phyloP scores from a whole-genome alignment of 1,140 invertebrate genomes.

The Oryzaephilus surinamensis region DNA sequence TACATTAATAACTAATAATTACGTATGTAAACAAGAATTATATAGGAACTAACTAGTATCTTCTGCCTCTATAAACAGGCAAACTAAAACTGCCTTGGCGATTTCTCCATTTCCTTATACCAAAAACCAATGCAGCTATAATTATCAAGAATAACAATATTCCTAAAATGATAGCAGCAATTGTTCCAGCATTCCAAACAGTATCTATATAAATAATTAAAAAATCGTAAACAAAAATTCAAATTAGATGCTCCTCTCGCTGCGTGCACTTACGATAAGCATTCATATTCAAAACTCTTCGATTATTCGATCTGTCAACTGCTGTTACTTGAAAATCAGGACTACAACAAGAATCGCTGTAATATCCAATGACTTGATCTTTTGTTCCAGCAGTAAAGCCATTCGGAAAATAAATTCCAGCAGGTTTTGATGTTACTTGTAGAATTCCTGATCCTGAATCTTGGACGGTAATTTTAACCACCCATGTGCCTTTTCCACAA shows the following conservation, averaged over 20 bases:
- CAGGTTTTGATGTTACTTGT: slow-evolving; percentile 34
- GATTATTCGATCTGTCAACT: slow-evolving; percentile 36
- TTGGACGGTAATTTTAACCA: slow-evolving; percentile 37
- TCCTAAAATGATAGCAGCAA: slow-evolving; percentile 39
- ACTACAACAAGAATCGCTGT: slow-evolving; percentile 41
- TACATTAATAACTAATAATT: no score
- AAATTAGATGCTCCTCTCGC: no score
- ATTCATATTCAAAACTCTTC: slow-evolving; percentile 30
- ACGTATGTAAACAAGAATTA: no score
- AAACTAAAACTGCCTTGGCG: no score
- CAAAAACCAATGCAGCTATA: slow-evolving; percentile 30
- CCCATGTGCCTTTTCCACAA: slow-evolving; percentile 41
- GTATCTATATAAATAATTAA: slow-evolving; percentile 19
- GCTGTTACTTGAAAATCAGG: slow-evolving; percentile 37
- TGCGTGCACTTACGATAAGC: slow-evolving; percentile 40
- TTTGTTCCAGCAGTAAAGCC: slow-evolving; percentile 39
- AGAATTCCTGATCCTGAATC: slow-evolving; percentile 40
- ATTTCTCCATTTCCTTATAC: slow-evolving; percentile 23
- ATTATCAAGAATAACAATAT: slow-evolving; percentile 35
- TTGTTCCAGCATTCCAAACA: slow-evolving; percentile 33
- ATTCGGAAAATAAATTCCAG: slow-evolving; percentile 33
- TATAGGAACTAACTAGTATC: no score
- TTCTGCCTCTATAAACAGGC: no score
- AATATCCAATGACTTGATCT: slow-evolving; percentile 37
- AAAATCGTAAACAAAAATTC: slow-evolving; percentile 5